phyloP scores from a whole-genome alignment of 2,888 invertebrate genomes.

The Orthonevra nobilis region DNA sequence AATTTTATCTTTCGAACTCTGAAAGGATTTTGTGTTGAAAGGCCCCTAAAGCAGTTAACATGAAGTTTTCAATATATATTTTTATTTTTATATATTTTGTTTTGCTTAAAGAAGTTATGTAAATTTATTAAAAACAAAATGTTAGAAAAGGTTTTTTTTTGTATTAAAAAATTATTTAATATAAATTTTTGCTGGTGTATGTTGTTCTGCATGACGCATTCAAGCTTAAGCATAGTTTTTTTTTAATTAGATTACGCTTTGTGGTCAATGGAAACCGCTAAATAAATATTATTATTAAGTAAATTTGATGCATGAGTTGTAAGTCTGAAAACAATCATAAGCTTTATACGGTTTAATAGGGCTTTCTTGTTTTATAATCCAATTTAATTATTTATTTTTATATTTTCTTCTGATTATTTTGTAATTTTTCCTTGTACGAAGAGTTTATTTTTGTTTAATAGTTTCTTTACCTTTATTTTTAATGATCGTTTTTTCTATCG shows the following conservation, averaged over 20 bases:
- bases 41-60: conserved; percentile 45
- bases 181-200: conserved; percentile 46
- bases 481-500: conserved; percentile 51
- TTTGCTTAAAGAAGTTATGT: no score
- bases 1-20: conserved; percentile 35
- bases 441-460: conserved; percentile 19
- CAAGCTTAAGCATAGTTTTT: conserved; percentile 51
- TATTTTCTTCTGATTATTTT: conserved; percentile 12
- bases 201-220: conserved; percentile 65
- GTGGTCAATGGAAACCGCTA: conserved; percentile 29
- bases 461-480: conserved; percentile 7
- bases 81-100: no score
- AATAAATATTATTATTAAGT: conserved; percentile 24
- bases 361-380: background rate
- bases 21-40: conserved; percentile 49
- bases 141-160: no score
- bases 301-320: conserved; percentile 46
- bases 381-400: conserved; percentile 5
- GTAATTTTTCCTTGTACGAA: background rate
- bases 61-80: conserved; percentile 29
- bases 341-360: background rate
- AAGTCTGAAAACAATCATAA: conserved; percentile 14
- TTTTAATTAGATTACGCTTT: conserved; percentile 35
- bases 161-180: conserved; percentile 15
- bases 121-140: no score